Base-by-base conservation (phyloP, 2,797 vertebrate species). In the Onychomys arenicola region DNA sequence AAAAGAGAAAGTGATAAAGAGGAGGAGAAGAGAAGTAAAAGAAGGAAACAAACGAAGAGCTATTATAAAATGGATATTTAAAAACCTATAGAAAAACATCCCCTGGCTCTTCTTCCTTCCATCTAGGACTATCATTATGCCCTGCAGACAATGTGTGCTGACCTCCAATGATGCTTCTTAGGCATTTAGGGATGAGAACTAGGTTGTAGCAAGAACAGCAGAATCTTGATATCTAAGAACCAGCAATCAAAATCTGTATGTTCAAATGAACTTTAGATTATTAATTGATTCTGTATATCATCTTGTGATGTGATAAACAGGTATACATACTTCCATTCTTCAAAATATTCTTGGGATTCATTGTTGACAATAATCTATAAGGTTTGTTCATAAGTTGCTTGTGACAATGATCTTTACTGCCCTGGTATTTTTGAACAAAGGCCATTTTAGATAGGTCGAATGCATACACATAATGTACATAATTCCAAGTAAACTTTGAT, bases 151-250 rank as follows among this genome's bases (percentile, higher is more conserved):
- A 52, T 27, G 73, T 13, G 27, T 59, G 9, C 71, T 92, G 81
- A 85, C 61, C 82, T 81, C 90, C 37, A 94, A 92, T 93, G 71
- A 95, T 83, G 65, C 19, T 93, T 84, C 65, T 94, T 88, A 86
- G 52, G 37, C 29, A 82, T 37, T 63, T 88, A 85, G 49, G 81
- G 32, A 96, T 57, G 46, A 46, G 4, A 92, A 83, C 6, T 88
- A 86, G 81, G 81, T 91, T 97, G 19, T 85, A 92, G 93, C 6
- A 6, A 93, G 49, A 92, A 96, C 43, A 92, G 57, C 83, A 95
- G 11, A 85, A 86, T 71, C 52, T 32, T 87, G 63, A 91, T n/a
- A 94, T 80, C 14, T 65, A 84, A 93, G 96, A 89, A 34, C 6
- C 8, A 96, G 29, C 63, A 91, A 84, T 80, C n/a, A 91, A 59